Evolutionary conservation across 2,888 invertebrate genomes (phyloP).

Genomic region (Seladonia tumulorum): DNA sequence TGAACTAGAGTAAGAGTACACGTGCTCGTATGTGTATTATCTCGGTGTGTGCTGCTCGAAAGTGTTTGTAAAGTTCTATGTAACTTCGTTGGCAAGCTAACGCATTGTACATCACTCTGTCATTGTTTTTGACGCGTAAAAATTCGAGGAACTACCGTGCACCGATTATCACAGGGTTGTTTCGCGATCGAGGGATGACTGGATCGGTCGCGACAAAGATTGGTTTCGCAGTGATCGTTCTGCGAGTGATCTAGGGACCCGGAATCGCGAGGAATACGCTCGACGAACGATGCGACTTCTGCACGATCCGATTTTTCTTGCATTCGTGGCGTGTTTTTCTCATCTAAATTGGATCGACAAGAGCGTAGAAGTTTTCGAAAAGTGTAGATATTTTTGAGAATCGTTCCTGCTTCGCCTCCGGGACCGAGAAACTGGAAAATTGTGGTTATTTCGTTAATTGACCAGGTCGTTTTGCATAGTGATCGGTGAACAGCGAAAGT

Average conservation of each 20-base stretch:
- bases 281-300: not conserved
- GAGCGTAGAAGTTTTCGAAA: not conserved
- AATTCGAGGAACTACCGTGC: not conserved
- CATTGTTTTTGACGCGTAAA: not conserved
- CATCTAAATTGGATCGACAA: not conserved
- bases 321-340: not conserved
- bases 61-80: conserved; percentile 44
- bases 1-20: conserved; percentile 10
- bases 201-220: conserved; percentile 30
- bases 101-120: conserved; percentile 25
- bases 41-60: conserved; percentile 31
- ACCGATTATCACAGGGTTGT: not conserved
- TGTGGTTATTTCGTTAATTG: not conserved
- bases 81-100: conserved; percentile 32
- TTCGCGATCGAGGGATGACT: conserved; percentile 7
- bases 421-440: not conserved
- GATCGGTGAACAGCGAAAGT: no score
- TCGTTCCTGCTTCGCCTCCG: conserved; percentile 1
- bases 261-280: not conserved
- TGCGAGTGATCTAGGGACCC: not conserved
- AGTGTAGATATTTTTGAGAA: not conserved
- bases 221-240: not conserved
- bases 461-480: not conserved
- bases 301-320: not conserved
- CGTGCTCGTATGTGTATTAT: conserved; percentile 36